Evolutionary conservation across 2,888 invertebrate species (phyloP).

Genomic region (Oscheius onirici): DNA sequence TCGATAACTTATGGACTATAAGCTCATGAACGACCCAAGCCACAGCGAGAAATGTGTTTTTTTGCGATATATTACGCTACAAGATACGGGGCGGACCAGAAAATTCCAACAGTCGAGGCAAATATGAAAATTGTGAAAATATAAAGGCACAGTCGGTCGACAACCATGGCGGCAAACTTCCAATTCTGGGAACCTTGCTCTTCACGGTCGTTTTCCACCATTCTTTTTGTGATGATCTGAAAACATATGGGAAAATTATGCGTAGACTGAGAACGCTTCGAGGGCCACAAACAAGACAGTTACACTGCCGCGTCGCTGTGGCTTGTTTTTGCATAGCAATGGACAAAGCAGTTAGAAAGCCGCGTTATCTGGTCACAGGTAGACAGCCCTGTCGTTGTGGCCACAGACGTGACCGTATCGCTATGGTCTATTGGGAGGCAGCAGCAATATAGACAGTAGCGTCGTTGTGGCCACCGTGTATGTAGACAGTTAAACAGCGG

Average conservation of each 20-base stretch:
- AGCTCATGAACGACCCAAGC: conserved; percentile 12
- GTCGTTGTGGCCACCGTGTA: no score
- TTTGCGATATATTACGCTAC: conserved; percentile 56
- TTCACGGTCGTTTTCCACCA: conserved; percentile 69
- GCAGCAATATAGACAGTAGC: no score
- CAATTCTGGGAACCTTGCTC: conserved; percentile 68
- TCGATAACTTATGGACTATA: conserved; percentile 1
- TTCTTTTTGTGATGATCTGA: conserved; percentile 68
- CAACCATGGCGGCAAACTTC: conserved; percentile 69
- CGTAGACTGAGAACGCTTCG: no score
- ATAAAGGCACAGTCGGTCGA: conserved; percentile 71
- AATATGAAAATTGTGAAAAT: conserved; percentile 70
- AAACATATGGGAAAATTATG: background rate
- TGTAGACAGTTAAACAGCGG: no score
- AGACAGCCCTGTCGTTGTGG: no score
- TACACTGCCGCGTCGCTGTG: no score
- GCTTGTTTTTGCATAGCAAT: no score
- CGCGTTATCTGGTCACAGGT: no score
- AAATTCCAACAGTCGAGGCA: conserved; percentile 66
- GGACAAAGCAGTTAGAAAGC: no score
- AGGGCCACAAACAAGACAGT: no score
- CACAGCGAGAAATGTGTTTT: conserved; percentile 2
- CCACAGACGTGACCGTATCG: no score
- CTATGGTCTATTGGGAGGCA: no score
- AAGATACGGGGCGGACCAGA: conserved; percentile 71